A percentile compares a stretch with the other conserved stretches of the same genome.
phyloP scores from a whole-genome alignment of 2,888 invertebrate species.

The Cryptocephalus moraei region DNA sequence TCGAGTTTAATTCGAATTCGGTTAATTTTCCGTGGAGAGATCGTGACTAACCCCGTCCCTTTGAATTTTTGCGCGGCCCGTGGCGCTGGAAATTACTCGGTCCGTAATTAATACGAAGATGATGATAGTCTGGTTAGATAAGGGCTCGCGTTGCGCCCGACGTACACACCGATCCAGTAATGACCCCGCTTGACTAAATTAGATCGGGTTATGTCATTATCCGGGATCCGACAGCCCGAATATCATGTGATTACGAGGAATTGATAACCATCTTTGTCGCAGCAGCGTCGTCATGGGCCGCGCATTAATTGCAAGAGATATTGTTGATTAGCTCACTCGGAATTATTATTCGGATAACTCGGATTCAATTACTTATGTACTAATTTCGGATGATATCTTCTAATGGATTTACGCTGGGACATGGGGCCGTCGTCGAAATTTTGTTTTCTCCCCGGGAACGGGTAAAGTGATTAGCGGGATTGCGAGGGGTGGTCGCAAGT shows the following conservation, averaged over 20 bases:
- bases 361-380: constrained; percentile 14
- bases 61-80: no score
- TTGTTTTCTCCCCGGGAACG: no score
- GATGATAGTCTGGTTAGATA: constrained; percentile 6
- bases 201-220: constrained; percentile 31
- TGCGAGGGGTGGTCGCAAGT: no score
- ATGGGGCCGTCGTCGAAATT: not conserved
- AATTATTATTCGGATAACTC: constrained; percentile 18
- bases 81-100: no score
- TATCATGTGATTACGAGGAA: constrained; percentile 26
- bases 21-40: no score
- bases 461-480: no score
- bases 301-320: constrained; percentile 28
- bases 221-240: constrained; percentile 19
- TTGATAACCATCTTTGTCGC: constrained; percentile 30
- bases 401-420: not conserved
- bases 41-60: no score
- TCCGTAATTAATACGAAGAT: constrained; percentile 16
- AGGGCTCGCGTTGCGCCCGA: no score
- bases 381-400: constrained; percentile 6
- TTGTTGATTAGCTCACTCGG: constrained; percentile 23
- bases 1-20: no score
- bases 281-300: constrained; percentile 23
- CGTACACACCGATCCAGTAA: constrained; percentile 13
- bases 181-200: constrained; percentile 25